Conservation (phyloP, 2,113 vertebrate genomes). For the Brienomyrus brachyistius region DNA sequence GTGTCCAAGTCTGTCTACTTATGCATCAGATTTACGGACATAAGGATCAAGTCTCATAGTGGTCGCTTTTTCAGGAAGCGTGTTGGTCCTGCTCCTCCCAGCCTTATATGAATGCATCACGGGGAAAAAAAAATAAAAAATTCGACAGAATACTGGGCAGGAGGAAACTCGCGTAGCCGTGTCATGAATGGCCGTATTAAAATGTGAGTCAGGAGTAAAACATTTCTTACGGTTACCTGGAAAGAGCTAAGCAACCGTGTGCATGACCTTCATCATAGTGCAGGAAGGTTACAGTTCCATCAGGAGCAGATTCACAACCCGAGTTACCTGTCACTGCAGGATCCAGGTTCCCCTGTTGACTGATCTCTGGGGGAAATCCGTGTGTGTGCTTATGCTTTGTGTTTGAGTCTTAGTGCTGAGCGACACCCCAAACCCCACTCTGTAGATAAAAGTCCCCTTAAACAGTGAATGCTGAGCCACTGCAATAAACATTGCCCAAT, state of each 20-base stretch:
- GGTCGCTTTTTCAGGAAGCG: not conserved
- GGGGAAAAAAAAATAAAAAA: no score
- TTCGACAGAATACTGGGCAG: not conserved
- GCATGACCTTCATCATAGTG: not conserved
- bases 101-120: not conserved
- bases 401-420: conserved; percentile 23
- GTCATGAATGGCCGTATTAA: not conserved
- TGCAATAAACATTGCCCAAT: not conserved
- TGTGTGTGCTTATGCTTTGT: not conserved
- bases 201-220: not conserved
- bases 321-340: conserved; percentile 23
- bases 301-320: not conserved
- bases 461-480: not conserved
- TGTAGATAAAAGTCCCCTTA: not conserved
- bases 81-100: conserved; percentile 12
- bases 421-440: not conserved
- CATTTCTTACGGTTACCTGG: conserved; percentile 19
- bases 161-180: not conserved
- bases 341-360: conserved; percentile 18
- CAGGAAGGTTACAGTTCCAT: not conserved
- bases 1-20: not conserved
- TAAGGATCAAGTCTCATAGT: not conserved
- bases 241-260: not conserved
- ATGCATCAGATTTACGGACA: not conserved
- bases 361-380: not conserved